Evolutionary conservation across 2,888 invertebrate species (phyloP), one percentile per base, ranked within the genome.

Genomic region (Tetrapedia diversipes): DNA sequence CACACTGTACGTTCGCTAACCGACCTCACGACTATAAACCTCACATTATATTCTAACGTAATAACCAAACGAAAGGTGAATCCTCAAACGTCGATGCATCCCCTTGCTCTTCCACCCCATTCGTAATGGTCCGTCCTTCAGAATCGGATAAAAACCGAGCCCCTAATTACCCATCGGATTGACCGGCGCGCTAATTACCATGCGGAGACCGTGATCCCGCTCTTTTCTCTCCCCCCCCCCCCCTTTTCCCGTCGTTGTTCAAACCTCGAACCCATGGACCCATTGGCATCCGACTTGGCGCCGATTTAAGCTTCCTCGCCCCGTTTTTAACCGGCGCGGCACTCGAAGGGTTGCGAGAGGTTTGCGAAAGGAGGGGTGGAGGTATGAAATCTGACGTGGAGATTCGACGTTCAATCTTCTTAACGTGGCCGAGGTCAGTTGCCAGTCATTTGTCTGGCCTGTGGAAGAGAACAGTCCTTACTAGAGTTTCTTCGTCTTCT

Each of bases 391-490:
- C 60, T 53, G 57, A 64, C 70, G 71, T 63, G 49, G 74, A 71
- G 82, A 80, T 82, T 82, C 69, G 73, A 51, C 71, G 82, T 80
- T 82, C 77, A 80, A 80, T 80, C 80, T 75, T 60, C 75, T 68
- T 70, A 82, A 82, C 82, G 80, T 75, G 80, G 49, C 49, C 59
- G 67, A 80, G 82, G 82, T 82, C 80, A 77, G 80, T 82, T 77
- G 82, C 74, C 82, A 73, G 75, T 77, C 74, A 82, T 82, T 82
- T 80, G 82, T 82, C 80, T 80, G 77, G 67, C 75, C n/a, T n/a
- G 66, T 54, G 37, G 14, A 54, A 57, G 45, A 39, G 71, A 75
- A 77, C 74, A 63, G 77, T 81, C 79, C 77, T 77, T 64, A 57
- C 68, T 65, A 77, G 77, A 79, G 73, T 72, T 75, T 72, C 69